Conservation (phyloP, 2,113 vertebrate genomes). For the Anolis sagrei region DNA sequence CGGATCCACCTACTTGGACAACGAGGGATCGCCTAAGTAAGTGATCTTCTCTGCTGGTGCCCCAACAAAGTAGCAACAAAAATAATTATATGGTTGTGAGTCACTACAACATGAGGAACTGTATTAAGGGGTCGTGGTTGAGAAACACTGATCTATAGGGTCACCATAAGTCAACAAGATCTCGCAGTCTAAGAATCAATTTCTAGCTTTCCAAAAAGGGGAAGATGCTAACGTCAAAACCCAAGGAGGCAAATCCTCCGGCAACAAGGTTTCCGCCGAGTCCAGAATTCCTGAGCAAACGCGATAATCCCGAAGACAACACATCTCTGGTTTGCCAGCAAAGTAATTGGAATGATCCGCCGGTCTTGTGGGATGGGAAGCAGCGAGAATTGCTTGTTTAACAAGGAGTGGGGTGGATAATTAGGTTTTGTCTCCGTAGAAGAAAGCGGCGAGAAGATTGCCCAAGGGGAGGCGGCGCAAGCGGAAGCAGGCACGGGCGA, state of each 20-base stretch:
- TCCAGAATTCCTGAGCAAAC: not conserved
- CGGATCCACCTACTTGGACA: no score
- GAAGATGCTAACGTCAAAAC: not conserved
- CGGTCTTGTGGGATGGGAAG: not conserved
- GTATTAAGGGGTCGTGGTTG: no score
- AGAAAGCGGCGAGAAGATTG: not conserved
- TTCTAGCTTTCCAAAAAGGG: not conserved
- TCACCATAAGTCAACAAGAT: not conserved
- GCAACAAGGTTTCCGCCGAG: not conserved
- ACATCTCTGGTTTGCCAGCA: not conserved
- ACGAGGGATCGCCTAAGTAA: no score
- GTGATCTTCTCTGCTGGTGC: no score
- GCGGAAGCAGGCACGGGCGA: not conserved
- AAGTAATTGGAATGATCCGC: not conserved
- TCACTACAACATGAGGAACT: no score
- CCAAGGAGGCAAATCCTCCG: not conserved
- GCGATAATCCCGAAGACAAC: slow-evolving; percentile 9
- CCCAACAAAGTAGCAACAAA: no score
- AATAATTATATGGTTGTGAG: no score
- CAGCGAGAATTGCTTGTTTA: not conserved
- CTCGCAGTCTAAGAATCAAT: not conserved
- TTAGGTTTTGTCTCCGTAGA: slow-evolving; percentile 7
- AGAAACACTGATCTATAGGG: no score
- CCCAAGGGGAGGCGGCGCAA: rapidly evolving
- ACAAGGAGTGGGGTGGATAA: not conserved